Evolutionary conservation across 1,140 invertebrate genomes (phyloP), one percentile per base, ranked within the genome.

Genomic region (Catajapyx aquilonaris): DNA sequence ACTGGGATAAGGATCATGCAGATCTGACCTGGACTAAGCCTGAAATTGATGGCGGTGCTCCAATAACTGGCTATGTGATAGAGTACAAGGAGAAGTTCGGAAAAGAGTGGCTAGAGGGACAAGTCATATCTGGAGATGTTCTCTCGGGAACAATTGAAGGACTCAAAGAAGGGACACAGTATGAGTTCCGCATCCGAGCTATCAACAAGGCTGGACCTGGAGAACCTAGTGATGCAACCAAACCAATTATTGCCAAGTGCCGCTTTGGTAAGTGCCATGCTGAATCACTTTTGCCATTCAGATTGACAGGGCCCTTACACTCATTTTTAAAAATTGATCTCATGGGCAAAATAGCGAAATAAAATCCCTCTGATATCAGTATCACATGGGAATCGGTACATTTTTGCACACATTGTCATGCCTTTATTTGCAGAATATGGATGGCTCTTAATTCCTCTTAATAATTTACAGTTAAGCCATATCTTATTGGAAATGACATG

Each of bases 1-100:
- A 96, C 50, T 96, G 90, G 90, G 87, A 93, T 53, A 86, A 81
- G 46, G 85, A 93, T 52, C 85, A 90, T 53, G 87, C 87, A 22
- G 86, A 93, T 55, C 60, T 95, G 4, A 85, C 80, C 57, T 93
- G 86, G 79, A 67, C 73, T 2, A 79, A 79, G 51, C 88, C 88
- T 16, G 83, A 85, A 38, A 80, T 60, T 41, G 86, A 94, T 56
- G 88, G 88, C 40, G 87, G 87, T 43, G 80, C 87, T 44, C 83
- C 85, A n/a, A 93, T 97, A 46, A 84, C 81, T 32, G 76, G 80
- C 32, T 95, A 95, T 54, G 57, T 93, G 38, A 80, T 94, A 54
- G 87, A 95, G 61, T 87, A 75, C 52, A 87, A 85, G 67, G 85
- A 88, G 48, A 88, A 87, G 56, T 87, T 88, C 52, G 74, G 79